Base-by-base conservation (phyloP, 2,888 invertebrate species). In the Camptogramma bilineatum region DNA sequence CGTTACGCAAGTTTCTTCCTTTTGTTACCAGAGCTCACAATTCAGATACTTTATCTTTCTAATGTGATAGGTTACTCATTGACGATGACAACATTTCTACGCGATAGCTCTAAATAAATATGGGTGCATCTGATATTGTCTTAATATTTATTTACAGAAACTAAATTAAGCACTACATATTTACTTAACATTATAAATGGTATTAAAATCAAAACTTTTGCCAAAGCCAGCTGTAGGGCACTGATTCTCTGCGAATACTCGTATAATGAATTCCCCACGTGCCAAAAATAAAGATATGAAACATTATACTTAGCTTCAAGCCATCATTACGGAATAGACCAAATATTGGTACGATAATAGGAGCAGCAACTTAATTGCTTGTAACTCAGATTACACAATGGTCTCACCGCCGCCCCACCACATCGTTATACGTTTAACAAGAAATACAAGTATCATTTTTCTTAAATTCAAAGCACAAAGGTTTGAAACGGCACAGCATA, bases 381-480 rank as follows among this genome's bases (percentile, higher is more conserved):
- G 46, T 18, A 47, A 17, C 57, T 63, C 53, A 19, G 39, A 58
- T 63, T 58, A 57, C 58, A 57, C 53, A 58, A 58, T 48, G 19
- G 19, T 58, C 57, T 58, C 34, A 63, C 48, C 42, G 53, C 16
- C 39, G 13, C 59, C 48, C 34, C 13, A 39, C 34, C 34, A 39
- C 54, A 42, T 57, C 57, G 57, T 63, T 58, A 58, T 61, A 48
- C 21, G 50, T 59, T 61, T 61, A 58, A 64, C 51, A 31, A 63
- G 58, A 58, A 62, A 59, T 54, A 46, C 24, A 28, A 42, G 21
- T 64, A 54, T 44, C 16, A 46, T 54, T 59, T 59, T 64, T 55
- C 47, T 59, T 52, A 50, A 55, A 39, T 47, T 60, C 21, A 50
- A 57, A 46, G 47, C 46, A 34, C 17, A 34, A 56, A 58, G 63